phyloP scores from a whole-genome alignment of 2,797 vertebrate genomes.

The Alosa sapidissima region DNA sequence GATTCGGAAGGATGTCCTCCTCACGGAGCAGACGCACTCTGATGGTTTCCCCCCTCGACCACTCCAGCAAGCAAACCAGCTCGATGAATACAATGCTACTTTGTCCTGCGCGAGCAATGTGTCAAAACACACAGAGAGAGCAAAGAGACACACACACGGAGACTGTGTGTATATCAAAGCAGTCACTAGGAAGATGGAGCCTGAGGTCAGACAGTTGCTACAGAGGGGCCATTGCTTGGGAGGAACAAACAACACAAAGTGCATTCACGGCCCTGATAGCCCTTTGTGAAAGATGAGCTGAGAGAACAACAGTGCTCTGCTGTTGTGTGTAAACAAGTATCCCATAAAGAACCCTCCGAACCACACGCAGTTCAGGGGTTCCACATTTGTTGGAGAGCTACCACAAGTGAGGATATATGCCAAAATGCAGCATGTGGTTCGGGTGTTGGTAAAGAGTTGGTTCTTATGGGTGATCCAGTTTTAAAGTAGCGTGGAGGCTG shows the following conservation, averaged over 20 bases:
- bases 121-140: conserved; percentile 22
- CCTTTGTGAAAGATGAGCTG: background rate
- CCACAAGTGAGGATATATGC: background rate
- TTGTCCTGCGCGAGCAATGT: conserved; percentile 46
- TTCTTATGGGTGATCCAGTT: background rate
- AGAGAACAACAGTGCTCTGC: background rate
- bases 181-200: conserved; percentile 37
- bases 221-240: conserved; percentile 28
- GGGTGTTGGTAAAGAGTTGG: background rate
- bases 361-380: background rate
- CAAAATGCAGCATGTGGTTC: background rate
- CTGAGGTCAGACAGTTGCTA: conserved; percentile 11
- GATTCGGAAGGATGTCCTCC: background rate
- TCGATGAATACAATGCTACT: conserved; percentile 45
- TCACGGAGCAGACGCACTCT: background rate
- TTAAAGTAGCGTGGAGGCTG: background rate
- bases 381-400: background rate
- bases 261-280: background rate
- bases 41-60: background rate
- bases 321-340: conserved; percentile 13
- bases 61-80: conserved; percentile 39
- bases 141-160: conserved; percentile 26
- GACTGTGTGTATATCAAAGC: conserved; percentile 46
- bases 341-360: background rate
- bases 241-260: conserved; percentile 31